phyloP scores from a whole-genome alignment of 2,113 vertebrate species.

The Vanacampus margaritifer region DNA sequence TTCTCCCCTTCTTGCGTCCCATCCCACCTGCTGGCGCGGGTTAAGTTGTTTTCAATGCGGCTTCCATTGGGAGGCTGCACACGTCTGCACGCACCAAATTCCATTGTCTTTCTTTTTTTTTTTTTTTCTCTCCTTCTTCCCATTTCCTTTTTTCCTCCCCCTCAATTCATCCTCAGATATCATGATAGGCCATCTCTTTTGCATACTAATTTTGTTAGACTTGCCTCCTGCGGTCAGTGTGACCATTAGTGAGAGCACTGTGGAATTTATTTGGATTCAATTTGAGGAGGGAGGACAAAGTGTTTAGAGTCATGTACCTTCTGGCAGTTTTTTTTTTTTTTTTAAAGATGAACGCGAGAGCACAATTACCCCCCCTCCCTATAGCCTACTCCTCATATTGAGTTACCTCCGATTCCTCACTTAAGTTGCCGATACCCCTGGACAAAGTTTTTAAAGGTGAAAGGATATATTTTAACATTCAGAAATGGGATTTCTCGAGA shows the following conservation, averaged over 20 bases:
- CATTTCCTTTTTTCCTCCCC: neutral
- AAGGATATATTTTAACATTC: constrained; percentile 57
- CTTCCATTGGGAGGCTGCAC: constrained; percentile 76
- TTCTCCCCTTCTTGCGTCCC: constrained; percentile 75
- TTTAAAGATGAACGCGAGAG: constrained; percentile 26
- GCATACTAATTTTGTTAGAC: constrained; percentile 99
- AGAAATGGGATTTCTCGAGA: constrained; percentile 42
- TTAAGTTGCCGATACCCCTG: constrained; percentile 21
- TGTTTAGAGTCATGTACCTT: constrained; percentile 50
- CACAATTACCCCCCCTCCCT: neutral
- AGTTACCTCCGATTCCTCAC: constrained; percentile 45
- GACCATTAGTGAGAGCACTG: constrained; percentile 83
- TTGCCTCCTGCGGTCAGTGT: constrained; percentile 90
- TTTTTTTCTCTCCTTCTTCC: constrained; percentile 51
- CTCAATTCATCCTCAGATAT: constrained; percentile 90
- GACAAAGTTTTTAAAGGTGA: constrained; percentile 50
- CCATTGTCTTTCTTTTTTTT: constrained; percentile 84
- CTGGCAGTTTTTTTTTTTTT: constrained; percentile 19
- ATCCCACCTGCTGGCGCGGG: constrained; percentile 91
- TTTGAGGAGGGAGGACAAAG: constrained; percentile 18
- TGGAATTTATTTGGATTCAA: constrained; percentile 67
- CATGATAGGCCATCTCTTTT: constrained; percentile 95
- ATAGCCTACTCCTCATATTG: constrained; percentile 14
- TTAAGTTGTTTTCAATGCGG: constrained; percentile 87
- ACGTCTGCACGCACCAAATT: constrained; percentile 67